Evolutionary conservation across 2,113 vertebrate genomes (phyloP), one percentile per base, ranked within the genome.

Genomic region (Copsychus sechellarum): DNA sequence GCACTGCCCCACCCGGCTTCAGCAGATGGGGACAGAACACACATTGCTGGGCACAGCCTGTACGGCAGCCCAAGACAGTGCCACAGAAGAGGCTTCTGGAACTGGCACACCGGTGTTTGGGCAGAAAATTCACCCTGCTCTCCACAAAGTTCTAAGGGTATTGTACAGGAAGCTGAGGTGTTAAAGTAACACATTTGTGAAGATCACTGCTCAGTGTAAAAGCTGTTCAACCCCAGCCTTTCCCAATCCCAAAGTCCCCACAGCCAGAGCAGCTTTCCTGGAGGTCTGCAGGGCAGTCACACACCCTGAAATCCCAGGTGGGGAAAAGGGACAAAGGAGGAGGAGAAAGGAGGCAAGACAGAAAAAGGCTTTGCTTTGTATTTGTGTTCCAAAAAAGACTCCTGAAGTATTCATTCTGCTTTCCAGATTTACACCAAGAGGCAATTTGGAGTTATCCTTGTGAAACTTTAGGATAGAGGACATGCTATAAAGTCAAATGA

Each of bases 211-310:
- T 40, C 7, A 8, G 17, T 16, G 21, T 25, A 26, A 58, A 34
- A 36, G 48, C 43, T 42, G 43, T 5, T 28, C 36, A 60, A n/a
- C 3, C 1, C 34, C 61, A 67, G 60, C 22, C 31, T 57, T 70
- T 53, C 20, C 36, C 62, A 34, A 24, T 0, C 11, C 14, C 6
- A 0, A 2, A 9, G 11, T 17, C 16, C n/a, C 22, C 65, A 11
- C 23, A 34, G 31, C 0, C 3, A 60, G 45, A 28, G 0, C 29
- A 77, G 12, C 50, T 48, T 10, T 53, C 15, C 71, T 77, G 9
- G 25, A 73, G 76, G 15, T 8, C 28, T 9, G 19, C 0, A 12
- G 16, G 13, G 64, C 54, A 78, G 43, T 64, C 6, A 5, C 31
- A 51, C 50, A 40, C 22, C 23, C 53, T 12, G 15, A 50, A 81